These are phyloP conservation scores for Eptesicus fuscus DNA, from an alignment of 2,113 vertebrate species.

Conservation along the genomic window DNA sequence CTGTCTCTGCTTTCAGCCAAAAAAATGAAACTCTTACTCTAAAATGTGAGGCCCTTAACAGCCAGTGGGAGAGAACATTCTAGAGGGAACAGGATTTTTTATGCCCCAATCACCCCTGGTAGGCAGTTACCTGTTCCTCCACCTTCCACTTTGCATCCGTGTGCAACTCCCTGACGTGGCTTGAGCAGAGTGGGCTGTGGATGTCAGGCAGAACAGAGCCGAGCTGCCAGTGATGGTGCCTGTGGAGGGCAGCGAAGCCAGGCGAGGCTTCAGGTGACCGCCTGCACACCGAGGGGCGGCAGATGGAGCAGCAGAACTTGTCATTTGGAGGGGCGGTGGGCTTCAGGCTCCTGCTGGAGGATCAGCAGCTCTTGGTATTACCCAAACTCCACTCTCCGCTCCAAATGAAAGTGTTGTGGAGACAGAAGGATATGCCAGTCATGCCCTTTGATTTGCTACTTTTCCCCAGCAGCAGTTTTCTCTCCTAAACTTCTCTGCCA, in stretches of 20 bases:
- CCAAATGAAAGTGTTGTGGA: constrained; percentile 39
- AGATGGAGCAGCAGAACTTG: neutral
- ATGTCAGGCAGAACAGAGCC: neutral
- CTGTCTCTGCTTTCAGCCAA: neutral
- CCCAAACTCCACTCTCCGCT: neutral
- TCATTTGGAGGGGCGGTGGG: constrained; percentile 44
- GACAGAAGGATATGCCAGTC: neutral
- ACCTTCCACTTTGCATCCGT: neutral
- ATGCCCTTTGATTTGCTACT: neutral
- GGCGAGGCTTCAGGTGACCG: constrained; percentile 36
- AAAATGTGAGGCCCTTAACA: neutral
- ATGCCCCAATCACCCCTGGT: fast-evolving
- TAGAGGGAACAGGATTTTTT: neutral
- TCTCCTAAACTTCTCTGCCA: neutral
- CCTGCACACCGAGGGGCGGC: fast-evolving
- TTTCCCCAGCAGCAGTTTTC: neutral
- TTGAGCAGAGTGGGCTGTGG: neutral
- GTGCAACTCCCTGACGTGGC: neutral
- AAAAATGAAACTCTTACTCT: neutral
- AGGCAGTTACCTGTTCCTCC: neutral
- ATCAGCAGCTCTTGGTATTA: constrained; percentile 33
- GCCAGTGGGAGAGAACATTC: neutral
- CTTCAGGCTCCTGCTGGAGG: neutral
- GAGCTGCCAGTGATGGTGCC: neutral
- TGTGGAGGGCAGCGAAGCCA: neutral